Base-by-base conservation (phyloP, 1,140 invertebrate species). In the Chrysopa pallens region DNA sequence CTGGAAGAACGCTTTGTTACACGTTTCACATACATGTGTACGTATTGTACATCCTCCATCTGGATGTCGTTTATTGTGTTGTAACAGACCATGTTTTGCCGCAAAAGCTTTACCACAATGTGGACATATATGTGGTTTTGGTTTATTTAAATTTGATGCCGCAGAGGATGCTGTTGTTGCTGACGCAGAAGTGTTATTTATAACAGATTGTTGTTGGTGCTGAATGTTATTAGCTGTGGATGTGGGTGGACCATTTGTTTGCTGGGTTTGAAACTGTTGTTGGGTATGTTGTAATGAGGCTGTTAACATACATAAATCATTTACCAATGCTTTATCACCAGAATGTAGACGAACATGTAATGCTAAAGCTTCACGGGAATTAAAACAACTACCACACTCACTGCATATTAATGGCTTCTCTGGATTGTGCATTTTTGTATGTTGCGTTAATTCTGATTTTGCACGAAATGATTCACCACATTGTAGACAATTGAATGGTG, bases 1-100 rank as follows among this genome's bases (percentile, higher is more conserved):
- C 57, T 85, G 82, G 65, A 83, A 84, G 70, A 89, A 89, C 12
- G 80, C 80, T 58, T 87, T 88, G 36, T 81, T 82, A 55, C 86
- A 89, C 49, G 83, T 80, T 45, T 77, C 73, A 53, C 84, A 87
- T 8, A 81, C 77, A 56, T 78, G 87, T 46, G 78, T 85, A 59
- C 80, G 71, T 45, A 83, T 66, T 36, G 82, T 80, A 54, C 82
- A 84, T 42, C 76, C 78, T n/a, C 80, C 80, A 45, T 83, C 79
- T 7, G 79, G 78, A 54, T 84, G 78, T 41, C 80, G 62, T 9
- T 68, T 66, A 52, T 79, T 78, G 58, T 86, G 83, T 47, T 84
- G 80, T 42, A 80, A 71, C 11, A 86, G 54, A 2, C 83, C 82
- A 45, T 85, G 82, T 52, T 83, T 83, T 36, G 82, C 79, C 1